Conservation (phyloP, 2,888 invertebrate genomes). For the Trilocha varians region DNA sequence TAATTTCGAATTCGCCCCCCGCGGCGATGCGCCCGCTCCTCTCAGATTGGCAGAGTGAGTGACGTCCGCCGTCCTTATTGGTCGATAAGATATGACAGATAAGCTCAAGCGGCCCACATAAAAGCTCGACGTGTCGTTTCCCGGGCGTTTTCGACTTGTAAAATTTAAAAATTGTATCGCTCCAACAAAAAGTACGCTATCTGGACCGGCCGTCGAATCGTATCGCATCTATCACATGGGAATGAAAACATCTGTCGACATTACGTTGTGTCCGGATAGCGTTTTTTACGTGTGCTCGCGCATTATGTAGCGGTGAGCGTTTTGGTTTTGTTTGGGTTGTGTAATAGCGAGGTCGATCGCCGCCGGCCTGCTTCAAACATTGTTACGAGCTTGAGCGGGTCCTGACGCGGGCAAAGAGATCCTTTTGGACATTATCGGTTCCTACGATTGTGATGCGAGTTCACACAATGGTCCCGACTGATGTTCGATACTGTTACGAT, state of each 20-base stretch:
- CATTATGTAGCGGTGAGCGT: conserved; percentile 40
- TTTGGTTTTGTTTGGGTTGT: conserved; percentile 43
- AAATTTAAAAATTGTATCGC: conserved; percentile 58
- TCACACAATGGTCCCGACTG: conserved; percentile 20
- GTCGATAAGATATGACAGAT: conserved; percentile 70
- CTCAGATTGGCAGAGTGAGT: conserved; percentile 68
- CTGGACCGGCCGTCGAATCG: conserved; percentile 26
- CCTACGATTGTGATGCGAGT: conserved; percentile 29
- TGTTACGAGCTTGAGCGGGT: conserved; percentile 31
- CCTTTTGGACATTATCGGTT: conserved; percentile 34
- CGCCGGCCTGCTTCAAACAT: conserved; percentile 39
- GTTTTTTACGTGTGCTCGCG: conserved; percentile 38
- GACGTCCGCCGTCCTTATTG: conserved; percentile 70
- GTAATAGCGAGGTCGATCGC: conserved; percentile 47
- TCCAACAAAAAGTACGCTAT: conserved; percentile 47
- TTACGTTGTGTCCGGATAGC: conserved; percentile 40
- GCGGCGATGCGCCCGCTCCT: conserved; percentile 50
- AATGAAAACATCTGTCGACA: conserved; percentile 67
- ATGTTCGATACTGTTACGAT: conserved; percentile 20
- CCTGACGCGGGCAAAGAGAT: conserved; percentile 24
- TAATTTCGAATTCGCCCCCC: conserved; percentile 58
- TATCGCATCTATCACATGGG: conserved; percentile 55
- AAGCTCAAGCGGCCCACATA: conserved; percentile 55
- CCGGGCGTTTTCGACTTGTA: conserved; percentile 53
- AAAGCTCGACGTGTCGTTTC: conserved; percentile 59